Evolutionary conservation across 2,113 vertebrate species (phyloP).

Genomic region (Notothenia coriiceps): DNA sequence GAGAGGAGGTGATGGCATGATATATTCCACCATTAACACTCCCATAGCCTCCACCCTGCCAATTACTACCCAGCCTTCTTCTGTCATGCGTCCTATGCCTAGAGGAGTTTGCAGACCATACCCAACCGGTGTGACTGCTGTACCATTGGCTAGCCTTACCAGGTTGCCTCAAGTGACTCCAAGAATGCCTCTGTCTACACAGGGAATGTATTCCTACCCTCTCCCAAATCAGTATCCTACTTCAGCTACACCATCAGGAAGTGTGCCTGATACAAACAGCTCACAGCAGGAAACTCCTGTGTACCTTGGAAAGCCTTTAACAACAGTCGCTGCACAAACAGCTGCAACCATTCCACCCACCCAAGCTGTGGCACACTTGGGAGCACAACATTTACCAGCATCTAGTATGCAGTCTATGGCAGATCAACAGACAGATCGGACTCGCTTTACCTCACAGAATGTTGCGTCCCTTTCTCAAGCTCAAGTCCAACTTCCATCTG

Average conservation of each 20-base stretch:
- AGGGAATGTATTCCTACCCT: constrained; percentile 89
- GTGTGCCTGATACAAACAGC: constrained; percentile 63
- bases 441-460: constrained; percentile 61
- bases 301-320: constrained; percentile 91
- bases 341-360: constrained; percentile 61
- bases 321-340: constrained; percentile 63
- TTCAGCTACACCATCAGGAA: constrained; percentile 73
- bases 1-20: constrained; percentile 96
- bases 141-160: constrained; percentile 92
- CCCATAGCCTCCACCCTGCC: constrained; percentile 98
- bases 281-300: constrained; percentile 88
- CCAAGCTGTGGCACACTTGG: constrained; percentile 63
- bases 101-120: constrained; percentile 92
- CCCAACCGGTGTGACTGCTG: constrained; percentile 87
- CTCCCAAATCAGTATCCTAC: constrained; percentile 83
- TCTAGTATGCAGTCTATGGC: constrained; percentile 58
- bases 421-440: constrained; percentile 79
- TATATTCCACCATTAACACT: constrained; percentile 98
- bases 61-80: constrained; percentile 96
- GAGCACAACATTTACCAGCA: constrained; percentile 54
- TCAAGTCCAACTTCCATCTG: constrained; percentile 64
- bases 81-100: constrained; percentile 90
- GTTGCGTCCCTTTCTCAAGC: constrained; percentile 56
- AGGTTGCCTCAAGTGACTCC: constrained; percentile 91
- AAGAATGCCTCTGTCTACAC: constrained; percentile 88